Conservation (phyloP, 2,797 vertebrate species). For the Hydrophis major region DNA sequence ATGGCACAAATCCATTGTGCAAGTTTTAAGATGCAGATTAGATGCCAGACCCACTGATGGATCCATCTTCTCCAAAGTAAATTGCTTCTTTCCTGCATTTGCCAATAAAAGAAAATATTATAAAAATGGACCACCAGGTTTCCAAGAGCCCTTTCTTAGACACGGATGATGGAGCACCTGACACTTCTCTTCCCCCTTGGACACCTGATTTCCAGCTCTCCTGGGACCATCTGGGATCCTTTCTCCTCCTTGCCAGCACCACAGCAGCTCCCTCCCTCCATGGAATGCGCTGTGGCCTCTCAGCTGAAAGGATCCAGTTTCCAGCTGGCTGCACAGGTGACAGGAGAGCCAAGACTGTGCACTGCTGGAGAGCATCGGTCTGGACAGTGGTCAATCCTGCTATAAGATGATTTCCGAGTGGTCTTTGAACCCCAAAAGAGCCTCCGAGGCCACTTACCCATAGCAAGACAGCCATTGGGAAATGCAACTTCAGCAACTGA, state of each 20-base stretch:
- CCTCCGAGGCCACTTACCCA: not conserved
- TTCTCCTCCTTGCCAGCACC: not conserved
- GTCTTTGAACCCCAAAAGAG: not conserved
- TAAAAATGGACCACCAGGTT: not conserved
- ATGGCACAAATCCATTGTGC: not conserved
- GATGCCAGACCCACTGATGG: not conserved
- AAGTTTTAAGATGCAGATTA: not conserved
- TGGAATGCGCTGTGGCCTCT: not conserved
- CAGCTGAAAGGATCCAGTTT: not conserved
- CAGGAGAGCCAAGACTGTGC: not conserved
- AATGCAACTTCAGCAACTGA: not conserved
- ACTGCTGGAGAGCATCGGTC: not conserved
- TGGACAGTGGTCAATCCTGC: not conserved
- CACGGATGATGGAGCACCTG: not conserved
- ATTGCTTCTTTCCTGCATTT: not conserved
- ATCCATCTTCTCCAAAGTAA: not conserved
- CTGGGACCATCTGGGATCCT: not conserved
- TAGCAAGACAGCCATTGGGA: not conserved
- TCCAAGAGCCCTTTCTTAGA: not conserved
- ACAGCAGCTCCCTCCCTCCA: not conserved
- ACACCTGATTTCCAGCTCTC: not conserved
- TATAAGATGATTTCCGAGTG: not conserved
- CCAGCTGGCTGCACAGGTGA: not conserved
- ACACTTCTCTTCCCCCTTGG: not conserved
- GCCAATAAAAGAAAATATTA: not conserved